Conservation (phyloP, 2,113 vertebrate species). For the Irena cyanogastra region DNA sequence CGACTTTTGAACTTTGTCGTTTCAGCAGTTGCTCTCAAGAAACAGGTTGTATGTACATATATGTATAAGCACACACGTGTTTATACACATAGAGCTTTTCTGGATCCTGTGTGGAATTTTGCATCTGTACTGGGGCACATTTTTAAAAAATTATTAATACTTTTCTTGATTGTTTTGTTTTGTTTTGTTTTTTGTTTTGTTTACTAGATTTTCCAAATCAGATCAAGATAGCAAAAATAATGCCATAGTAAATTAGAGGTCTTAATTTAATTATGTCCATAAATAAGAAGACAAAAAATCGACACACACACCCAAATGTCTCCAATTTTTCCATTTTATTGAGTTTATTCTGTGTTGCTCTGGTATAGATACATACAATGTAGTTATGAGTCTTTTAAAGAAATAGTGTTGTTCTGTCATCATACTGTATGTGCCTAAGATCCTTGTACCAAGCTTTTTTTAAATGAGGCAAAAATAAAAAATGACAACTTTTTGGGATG, state of each 20-base stretch:
- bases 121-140: neutral
- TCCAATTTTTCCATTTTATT: neutral
- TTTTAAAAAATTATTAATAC: neutral
- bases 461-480: neutral
- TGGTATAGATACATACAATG: neutral
- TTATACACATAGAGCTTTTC: neutral
- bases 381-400: neutral
- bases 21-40: neutral
- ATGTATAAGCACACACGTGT: accelerated
- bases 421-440: neutral
- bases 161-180: neutral
- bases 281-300: neutral
- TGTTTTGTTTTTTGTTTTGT: neutral
- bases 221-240: neutral
- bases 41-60: neutral
- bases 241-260: neutral
- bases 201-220: neutral
- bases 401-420: neutral
- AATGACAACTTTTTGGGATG: neutral
- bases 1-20: neutral
- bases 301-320: neutral
- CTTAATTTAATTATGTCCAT: neutral
- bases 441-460: neutral
- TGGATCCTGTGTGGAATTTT: neutral
- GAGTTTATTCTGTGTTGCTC: neutral